Conservation (phyloP, 2,797 vertebrate genomes). For the Chlorospingus flavigularis region DNA sequence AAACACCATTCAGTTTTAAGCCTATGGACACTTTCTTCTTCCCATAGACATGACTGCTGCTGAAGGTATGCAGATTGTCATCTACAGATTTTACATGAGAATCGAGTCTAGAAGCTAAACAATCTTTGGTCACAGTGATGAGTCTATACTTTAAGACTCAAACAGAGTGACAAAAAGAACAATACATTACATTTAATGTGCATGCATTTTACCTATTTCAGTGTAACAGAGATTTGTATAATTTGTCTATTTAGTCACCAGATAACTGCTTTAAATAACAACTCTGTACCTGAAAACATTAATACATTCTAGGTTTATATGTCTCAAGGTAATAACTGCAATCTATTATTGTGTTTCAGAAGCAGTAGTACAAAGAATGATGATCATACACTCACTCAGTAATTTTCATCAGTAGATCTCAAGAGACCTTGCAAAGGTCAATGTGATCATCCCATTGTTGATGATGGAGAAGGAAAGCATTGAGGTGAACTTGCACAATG, state of each 20-base stretch:
- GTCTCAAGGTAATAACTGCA: not conserved
- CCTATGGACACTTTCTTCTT: not conserved
- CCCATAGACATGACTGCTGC: not conserved
- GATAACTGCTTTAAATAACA: not conserved
- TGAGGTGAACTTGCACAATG: not conserved
- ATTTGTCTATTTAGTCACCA: not conserved
- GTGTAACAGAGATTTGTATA: not conserved
- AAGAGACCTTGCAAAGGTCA: not conserved
- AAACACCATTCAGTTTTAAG: not conserved
- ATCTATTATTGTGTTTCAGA: not conserved
- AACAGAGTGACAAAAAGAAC: not conserved
- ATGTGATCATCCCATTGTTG: not conserved
- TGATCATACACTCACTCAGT: not conserved
- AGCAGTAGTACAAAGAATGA: not conserved
- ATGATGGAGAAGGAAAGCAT: not conserved
- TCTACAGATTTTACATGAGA: not conserved
- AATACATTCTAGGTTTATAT: not conserved
- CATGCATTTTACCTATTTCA: not conserved
- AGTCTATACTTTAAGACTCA: not conserved
- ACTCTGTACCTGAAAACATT: not conserved
- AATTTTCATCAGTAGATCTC: conserved; percentile 1
- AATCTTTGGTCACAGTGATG: not conserved
- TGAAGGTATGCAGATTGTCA: not conserved
- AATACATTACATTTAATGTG: not conserved
- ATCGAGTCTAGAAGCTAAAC: not conserved